These are phyloP conservation scores for Girardinichthys multiradiatus DNA, from an alignment of 2,113 vertebrate species.

Conservation along the genomic window DNA sequence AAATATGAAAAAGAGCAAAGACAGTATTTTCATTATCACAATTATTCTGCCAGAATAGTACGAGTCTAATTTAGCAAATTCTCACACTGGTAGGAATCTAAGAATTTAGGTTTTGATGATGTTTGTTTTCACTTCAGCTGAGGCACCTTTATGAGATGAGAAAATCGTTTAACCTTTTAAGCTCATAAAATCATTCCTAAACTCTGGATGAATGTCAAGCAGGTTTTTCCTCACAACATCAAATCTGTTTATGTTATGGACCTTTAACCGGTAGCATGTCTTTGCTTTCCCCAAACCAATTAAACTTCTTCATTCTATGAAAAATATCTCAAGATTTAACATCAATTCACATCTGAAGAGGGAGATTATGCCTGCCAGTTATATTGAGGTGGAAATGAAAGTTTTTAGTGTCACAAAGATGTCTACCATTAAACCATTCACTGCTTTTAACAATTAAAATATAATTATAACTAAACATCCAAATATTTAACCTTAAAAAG, in stretches of 20 bases:
- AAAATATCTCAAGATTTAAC: not conserved
- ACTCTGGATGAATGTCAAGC: slow-evolving; percentile 9
- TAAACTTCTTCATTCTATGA: not conserved
- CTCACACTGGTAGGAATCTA: slow-evolving; percentile 7
- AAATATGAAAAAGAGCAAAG: not conserved
- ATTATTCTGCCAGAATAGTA: not conserved
- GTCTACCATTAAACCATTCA: not conserved
- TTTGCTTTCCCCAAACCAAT: not conserved
- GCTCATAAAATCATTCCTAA: slow-evolving; percentile 8
- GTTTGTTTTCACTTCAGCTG: slow-evolving; percentile 27
- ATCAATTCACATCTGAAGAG: not conserved
- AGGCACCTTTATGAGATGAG: slow-evolving; percentile 9
- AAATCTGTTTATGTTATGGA: not conserved
- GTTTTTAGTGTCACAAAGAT: not conserved
- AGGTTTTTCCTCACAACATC: slow-evolving; percentile 1
- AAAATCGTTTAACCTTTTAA: slow-evolving; percentile 5
- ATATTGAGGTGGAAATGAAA: not conserved
- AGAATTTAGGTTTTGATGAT: slow-evolving; percentile 28
- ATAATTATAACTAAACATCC: not conserved
- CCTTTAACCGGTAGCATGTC: not conserved
- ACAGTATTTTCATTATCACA: slow-evolving; percentile 17
- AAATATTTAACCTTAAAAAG: not conserved
- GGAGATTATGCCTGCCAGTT: not conserved
- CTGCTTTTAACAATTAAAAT: not conserved
- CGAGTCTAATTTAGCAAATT: slow-evolving; percentile 1